Base-by-base conservation (phyloP, 1,140 invertebrate genomes). In the Pygmarrhopalites habei region DNA sequence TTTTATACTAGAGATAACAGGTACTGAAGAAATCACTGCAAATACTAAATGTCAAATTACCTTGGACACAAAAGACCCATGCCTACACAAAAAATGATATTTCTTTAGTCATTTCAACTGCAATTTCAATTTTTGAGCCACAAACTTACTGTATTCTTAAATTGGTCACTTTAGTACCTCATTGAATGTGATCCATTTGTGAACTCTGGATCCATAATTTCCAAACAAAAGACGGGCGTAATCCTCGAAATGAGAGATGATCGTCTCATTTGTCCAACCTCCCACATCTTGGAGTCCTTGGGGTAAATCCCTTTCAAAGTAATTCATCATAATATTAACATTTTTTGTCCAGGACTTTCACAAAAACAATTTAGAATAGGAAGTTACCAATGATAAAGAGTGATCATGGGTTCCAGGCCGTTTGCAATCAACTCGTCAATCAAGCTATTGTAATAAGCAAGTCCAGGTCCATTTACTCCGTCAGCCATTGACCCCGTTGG, bases 141-240 rank as follows among this genome's bases (percentile, higher is more conserved):
- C n/a, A n/a, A n/a, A n/a, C n/a, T n/a, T n/a, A n/a, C n/a, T n/a
- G n/a, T n/a, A n/a, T n/a, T n/a, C n/a, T n/a, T n/a, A n/a, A n/a
- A n/a, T n/a, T n/a, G n/a, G n/a, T n/a, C n/a, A n/a, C n/a, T n/a
- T n/a, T n/a, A n/a, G n/a, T n/a, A 85, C 85, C 73, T 88, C 85
- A 72, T 88, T 88, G 62, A 89, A 81, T 0, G 86, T 88, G 1
- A 83, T 81, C 84, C 86, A 89, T 61, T 73, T 62, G 51, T 77
- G 77, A 0, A 79, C 78, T 72, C 77, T 53, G 17, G 70, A 62
- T 17, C 78, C 78, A 66, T 75, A 77, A 3, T 58, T 51, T 12
- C 49, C 49, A 46, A 61, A 73, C 1, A 58, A 41, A 19, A 73
- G 17, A 21, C 66, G 49, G 14, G 73, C 64, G 57, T 68, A 73